Conservation (phyloP, 2,113 vertebrate genomes). For the Peromyscus polionotus region DNA sequence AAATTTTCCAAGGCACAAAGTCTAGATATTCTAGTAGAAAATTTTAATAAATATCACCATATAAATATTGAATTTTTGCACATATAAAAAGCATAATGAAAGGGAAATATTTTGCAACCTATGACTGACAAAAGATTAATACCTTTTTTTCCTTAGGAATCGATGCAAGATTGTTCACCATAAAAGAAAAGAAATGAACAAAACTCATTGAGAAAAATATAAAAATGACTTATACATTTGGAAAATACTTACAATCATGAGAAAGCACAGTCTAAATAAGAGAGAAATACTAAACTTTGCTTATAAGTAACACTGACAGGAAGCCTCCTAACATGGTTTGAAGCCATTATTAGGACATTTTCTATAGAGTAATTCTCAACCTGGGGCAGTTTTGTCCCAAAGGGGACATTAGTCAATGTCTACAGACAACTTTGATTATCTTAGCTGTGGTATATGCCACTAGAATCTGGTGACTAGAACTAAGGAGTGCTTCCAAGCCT, state of each 20-base stretch:
- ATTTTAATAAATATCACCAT: neutral
- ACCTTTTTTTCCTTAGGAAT: constrained; percentile 32
- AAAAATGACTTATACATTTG: constrained; percentile 20
- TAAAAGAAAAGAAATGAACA: neutral
- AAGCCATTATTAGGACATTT: neutral
- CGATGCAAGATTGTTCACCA: neutral
- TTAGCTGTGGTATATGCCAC: neutral
- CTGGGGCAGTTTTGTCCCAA: neutral
- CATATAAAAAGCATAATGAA: neutral
- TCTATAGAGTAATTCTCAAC: neutral
- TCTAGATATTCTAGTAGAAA: neutral
- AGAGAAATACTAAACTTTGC: neutral
- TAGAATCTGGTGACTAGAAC: neutral
- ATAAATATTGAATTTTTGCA: constrained; percentile 8
- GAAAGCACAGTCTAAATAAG: constrained; percentile 18
- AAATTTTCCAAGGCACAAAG: neutral
- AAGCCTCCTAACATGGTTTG: neutral
- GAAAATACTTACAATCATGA: neutral
- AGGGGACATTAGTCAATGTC: neutral
- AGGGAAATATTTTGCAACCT: neutral
- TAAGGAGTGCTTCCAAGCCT: neutral
- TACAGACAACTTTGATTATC: constrained; percentile 17
- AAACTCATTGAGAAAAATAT: neutral
- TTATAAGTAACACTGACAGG: neutral
- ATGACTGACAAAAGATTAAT: neutral